Evolutionary conservation across 2,888 invertebrate species (phyloP).

Genomic region (Agapetus fuscipes): DNA sequence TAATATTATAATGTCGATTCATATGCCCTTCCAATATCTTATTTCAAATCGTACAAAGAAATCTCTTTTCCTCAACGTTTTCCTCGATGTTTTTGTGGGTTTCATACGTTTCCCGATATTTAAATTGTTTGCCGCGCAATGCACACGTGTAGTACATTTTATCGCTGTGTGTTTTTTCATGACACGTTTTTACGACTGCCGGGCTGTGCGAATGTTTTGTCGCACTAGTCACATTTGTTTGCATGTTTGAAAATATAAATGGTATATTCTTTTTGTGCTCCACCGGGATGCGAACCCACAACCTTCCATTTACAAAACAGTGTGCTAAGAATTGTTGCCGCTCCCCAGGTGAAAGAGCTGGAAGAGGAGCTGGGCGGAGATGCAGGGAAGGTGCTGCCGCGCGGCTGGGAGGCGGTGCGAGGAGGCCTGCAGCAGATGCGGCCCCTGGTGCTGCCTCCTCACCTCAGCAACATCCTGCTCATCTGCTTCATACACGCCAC

Average conservation of each 20-base stretch:
- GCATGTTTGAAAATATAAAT: too few relatives aligned
- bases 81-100: conserved; percentile 35
- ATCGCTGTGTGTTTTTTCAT: conserved; percentile 35
- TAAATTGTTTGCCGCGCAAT: conserved; percentile 40
- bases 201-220: conserved; percentile 37
- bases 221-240: conserved; percentile 35
- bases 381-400: conserved; percentile 33
- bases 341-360: conserved; percentile 29
- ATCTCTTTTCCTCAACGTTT: conserved; percentile 31
- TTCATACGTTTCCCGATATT: conserved; percentile 37
- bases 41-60: conserved; percentile 33
- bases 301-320: too few relatives aligned
- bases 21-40: conserved; percentile 35
- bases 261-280: too few relatives aligned
- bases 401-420: conserved; percentile 41
- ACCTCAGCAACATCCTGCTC: conserved; percentile 49
- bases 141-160: conserved; percentile 35
- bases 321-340: too few relatives aligned
- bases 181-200: conserved; percentile 36
- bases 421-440: conserved; percentile 53
- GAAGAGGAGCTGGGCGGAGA: conserved; percentile 28
- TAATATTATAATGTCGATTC: conserved; percentile 36
- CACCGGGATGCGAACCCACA: too few relatives aligned
- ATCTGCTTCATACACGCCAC: conserved; percentile 56
- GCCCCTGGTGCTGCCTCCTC: conserved; percentile 54